A percentile compares a stretch with the other conserved stretches of the same genome.
phyloP scores from a whole-genome alignment of 64 coral and sea anemone species.

The Porites australiensis region DNA sequence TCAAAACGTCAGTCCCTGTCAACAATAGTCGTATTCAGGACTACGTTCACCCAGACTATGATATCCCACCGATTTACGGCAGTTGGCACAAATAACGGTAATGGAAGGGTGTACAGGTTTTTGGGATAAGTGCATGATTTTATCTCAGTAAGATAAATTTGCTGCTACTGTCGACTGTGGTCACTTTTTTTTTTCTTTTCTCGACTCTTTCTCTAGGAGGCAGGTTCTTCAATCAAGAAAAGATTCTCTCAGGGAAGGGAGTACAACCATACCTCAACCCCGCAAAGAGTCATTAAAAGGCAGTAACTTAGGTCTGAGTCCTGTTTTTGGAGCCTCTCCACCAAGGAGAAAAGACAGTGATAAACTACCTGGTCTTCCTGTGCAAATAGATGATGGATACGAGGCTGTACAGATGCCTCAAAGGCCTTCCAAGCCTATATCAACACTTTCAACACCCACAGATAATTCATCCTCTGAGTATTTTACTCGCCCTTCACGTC shows the following conservation, averaged over 20 bases:
- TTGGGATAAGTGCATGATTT: too few relatives aligned
- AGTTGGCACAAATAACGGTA: too few relatives aligned
- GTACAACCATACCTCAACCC: background rate
- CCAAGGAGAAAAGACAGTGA: slow-evolving; percentile 39
- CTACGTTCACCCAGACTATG: too few relatives aligned
- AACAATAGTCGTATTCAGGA: too few relatives aligned
- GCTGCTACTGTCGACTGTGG: background rate
- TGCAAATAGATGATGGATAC: slow-evolving; percentile 45
- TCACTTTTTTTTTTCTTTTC: background rate
- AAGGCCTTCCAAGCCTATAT: slow-evolving; percentile 44
- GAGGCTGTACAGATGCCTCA: slow-evolving; percentile 51
- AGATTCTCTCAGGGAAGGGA: background rate
- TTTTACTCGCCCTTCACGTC: background rate
- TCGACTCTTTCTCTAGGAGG: background rate
- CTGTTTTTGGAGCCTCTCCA: background rate
- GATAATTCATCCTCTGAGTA: background rate
- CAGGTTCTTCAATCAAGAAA: slow-evolving; percentile 39
- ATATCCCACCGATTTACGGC: too few relatives aligned
- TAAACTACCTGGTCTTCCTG: background rate
- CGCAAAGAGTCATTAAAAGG: slow-evolving; percentile 6
- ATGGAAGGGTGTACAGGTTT: too few relatives aligned
- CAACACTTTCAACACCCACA: background rate
- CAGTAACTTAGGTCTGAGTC: background rate
- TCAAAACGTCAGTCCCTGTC: too few relatives aligned
- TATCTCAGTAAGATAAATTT: too few relatives aligned